These are phyloP conservation scores for Pararge aegeria DNA, from an alignment of 1,140 invertebrate genomes.

Conservation along the genomic window DNA sequence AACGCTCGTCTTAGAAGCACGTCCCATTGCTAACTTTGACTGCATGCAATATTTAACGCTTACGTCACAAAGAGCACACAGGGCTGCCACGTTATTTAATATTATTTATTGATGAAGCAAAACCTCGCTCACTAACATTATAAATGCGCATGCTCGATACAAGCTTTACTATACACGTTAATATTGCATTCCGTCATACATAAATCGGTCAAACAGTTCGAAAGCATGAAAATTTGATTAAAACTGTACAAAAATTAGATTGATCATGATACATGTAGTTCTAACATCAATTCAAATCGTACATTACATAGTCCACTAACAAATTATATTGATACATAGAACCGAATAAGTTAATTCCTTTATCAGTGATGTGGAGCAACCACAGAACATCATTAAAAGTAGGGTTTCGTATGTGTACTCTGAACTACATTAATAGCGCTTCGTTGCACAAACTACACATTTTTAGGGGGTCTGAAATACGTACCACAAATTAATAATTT, in stretches of 20 bases:
- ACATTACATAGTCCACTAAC: constrained; percentile 39
- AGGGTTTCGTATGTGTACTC: too few species aligned
- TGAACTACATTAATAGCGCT: too few species aligned
- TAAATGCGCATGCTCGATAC: constrained; percentile 48
- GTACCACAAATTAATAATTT: too few species aligned
- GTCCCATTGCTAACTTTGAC: constrained; percentile 74
- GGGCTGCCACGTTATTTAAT: constrained; percentile 55
- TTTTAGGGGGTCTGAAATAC: too few species aligned
- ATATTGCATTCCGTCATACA: constrained; percentile 77
- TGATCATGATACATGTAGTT: constrained; percentile 27
- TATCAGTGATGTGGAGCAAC: constrained; percentile 27
- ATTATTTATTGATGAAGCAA: constrained; percentile 45
- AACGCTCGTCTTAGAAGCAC: constrained; percentile 69
- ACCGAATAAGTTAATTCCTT: constrained; percentile 8
- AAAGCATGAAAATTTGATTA: constrained; percentile 52
- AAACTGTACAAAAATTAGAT: constrained; percentile 36
- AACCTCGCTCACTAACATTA: constrained; percentile 35
- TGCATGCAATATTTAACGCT: constrained; percentile 79
- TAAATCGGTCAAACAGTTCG: constrained; percentile 31
- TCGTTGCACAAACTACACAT: too few species aligned
- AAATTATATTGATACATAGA: constrained; percentile 29
- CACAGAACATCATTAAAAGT: neutral
- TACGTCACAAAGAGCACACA: constrained; percentile 57
- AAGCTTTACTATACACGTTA: constrained; percentile 59
- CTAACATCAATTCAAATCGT: constrained; percentile 29